Percentiles rank a stretch among this genome's conserved stretches.
These are phyloP conservation scores for Agrochola litura DNA, from an alignment of 2,888 invertebrate genomes.

Conservation along the genomic window DNA sequence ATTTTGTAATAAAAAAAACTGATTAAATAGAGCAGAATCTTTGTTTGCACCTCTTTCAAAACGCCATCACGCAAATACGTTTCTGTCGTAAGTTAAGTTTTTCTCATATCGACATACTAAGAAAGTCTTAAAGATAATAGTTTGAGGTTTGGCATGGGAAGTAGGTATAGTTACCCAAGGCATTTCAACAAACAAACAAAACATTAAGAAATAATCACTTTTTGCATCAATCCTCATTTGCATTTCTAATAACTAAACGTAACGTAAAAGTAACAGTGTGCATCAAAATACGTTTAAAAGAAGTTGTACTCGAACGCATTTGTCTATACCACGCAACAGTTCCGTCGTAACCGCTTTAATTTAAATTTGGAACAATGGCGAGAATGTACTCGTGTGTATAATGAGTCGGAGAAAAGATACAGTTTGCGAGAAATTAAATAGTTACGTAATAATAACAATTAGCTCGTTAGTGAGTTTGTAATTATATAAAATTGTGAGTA, in stretches of 20 bases:
- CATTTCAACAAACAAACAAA: slow-evolving; percentile 22
- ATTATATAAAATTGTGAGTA: slow-evolving; percentile 63
- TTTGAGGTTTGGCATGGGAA: slow-evolving; percentile 5
- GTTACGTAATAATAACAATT: slow-evolving; percentile 75
- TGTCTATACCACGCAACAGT: slow-evolving; percentile 61
- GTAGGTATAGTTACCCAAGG: not conserved
- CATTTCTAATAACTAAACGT: slow-evolving; percentile 25
- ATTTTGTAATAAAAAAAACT: slow-evolving; percentile 16
- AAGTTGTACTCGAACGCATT: slow-evolving; percentile 53
- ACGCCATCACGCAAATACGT: not conserved
- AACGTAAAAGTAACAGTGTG: slow-evolving; percentile 14
- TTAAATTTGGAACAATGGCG: slow-evolving; percentile 74
- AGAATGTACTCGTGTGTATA: slow-evolving; percentile 64
- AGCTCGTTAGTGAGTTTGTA: slow-evolving; percentile 67
- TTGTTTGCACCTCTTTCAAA: slow-evolving; percentile 30
- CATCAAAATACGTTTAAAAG: slow-evolving; percentile 27
- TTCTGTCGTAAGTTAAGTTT: slow-evolving; percentile 9
- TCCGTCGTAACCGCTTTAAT: slow-evolving; percentile 52
- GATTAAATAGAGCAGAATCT: slow-evolving; percentile 1
- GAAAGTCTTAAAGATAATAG: slow-evolving; percentile 4
- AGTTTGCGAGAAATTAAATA: slow-evolving; percentile 74
- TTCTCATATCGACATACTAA: slow-evolving; percentile 27
- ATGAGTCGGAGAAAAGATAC: slow-evolving; percentile 76
- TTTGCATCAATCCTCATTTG: slow-evolving; percentile 31
- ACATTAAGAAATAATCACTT: slow-evolving; percentile 22